Evolutionary conservation across 64 coral and sea anemone genomes (phyloP).

Genomic region (Hydrozoanthus tunicans): DNA sequence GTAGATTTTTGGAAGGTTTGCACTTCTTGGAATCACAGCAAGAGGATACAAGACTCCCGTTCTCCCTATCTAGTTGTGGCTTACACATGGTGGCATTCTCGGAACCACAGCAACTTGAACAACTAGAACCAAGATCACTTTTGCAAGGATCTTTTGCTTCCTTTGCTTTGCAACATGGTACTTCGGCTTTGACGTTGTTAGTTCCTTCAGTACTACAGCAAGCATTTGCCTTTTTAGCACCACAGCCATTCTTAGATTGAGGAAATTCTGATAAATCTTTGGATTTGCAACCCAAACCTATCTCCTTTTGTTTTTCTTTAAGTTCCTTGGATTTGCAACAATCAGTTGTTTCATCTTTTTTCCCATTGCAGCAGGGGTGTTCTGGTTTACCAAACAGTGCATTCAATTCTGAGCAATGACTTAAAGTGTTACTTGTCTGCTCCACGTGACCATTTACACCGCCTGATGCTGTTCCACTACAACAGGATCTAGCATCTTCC

Average conservation of each 20-base stretch:
- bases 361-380: not conserved
- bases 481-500: not conserved
- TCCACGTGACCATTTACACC: too few relatives aligned
- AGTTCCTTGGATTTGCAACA: conserved; percentile 9
- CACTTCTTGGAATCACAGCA: not conserved
- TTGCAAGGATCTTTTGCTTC: not conserved
- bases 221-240: not conserved
- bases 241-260: not conserved
- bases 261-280: not conserved
- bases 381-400: not conserved
- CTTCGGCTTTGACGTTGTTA: not conserved
- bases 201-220: not conserved
- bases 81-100: too few relatives aligned
- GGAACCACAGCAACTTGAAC: too few relatives aligned
- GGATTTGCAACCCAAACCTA: not conserved
- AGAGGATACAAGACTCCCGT: too few relatives aligned
- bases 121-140: not conserved
- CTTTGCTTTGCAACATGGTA: not conserved
- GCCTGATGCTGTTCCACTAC: too few relatives aligned
- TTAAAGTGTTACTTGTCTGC: not conserved
- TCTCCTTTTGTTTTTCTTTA: not conserved
- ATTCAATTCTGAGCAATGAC: not conserved
- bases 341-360: not conserved
- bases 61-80: too few relatives aligned
- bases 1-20: too few relatives aligned